phyloP scores from a whole-genome alignment of 1,140 invertebrate genomes.

The Agraylea sexmaculata region DNA sequence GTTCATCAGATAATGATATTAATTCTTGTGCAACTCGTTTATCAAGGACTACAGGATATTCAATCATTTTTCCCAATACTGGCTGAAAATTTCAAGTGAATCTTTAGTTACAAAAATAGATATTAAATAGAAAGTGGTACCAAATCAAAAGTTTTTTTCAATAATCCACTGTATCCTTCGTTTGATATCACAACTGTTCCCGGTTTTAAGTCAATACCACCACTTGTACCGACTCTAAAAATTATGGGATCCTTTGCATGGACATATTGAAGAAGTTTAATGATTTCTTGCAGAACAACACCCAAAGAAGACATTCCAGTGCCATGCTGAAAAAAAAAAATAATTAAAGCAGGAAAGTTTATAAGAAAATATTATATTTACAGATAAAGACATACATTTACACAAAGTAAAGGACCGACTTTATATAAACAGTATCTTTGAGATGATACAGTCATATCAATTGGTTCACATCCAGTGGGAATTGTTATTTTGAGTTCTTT shows the following conservation, averaged over 20 bases:
- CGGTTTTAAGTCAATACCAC: constrained; percentile 59
- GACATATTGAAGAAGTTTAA: constrained; percentile 70
- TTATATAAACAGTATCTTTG: constrained; percentile 89
- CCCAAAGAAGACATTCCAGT: constrained; percentile 72
- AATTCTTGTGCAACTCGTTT: constrained; percentile 29
- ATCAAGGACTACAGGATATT: constrained; percentile 29
- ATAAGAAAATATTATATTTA: background rate
- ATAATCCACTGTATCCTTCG: constrained; percentile 52
- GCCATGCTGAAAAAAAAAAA: constrained; percentile 51
- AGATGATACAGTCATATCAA: constrained; percentile 69
- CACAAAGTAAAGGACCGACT: constrained; percentile 77
- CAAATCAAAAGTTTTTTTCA: constrained; percentile 53
- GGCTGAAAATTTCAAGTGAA: constrained; percentile 43
- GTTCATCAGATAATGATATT: constrained; percentile 48
- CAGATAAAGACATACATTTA: constrained; percentile 67
- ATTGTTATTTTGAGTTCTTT: constrained; percentile 61
- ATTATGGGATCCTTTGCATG: constrained; percentile 59
- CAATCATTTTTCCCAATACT: constrained; percentile 65
- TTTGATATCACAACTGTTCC: constrained; percentile 65
- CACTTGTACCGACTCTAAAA: constrained; percentile 71
- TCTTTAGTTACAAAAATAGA: background rate
- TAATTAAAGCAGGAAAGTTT: background rate
- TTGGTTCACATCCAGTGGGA: constrained; percentile 54
- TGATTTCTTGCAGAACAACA: constrained; percentile 68
- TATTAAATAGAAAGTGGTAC: constrained; percentile 30